A percentile compares a stretch with the other conserved stretches of the same genome.
Conservation (phyloP, 30 jellyfish, hydroid and myxozoan genomes). For the Pelagia noctiluca region DNA sequence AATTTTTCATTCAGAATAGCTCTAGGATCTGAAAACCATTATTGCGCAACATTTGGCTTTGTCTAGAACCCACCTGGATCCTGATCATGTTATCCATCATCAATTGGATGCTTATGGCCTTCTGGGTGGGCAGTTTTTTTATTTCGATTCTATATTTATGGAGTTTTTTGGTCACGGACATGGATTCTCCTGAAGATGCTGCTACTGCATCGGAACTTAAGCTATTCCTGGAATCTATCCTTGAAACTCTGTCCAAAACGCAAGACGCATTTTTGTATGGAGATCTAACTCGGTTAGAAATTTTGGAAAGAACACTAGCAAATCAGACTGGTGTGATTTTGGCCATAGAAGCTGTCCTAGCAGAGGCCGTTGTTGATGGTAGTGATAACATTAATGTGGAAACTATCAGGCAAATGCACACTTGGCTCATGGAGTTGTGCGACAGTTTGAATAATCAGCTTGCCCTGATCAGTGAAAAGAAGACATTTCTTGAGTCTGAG, state of each 20-base stretch:
- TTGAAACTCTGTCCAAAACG: conserved; percentile 30
- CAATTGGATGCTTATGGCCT: no score
- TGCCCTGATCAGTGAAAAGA: neutral
- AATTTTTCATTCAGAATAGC: no score
- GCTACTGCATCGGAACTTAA: conserved; percentile 36
- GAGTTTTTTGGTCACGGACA: neutral
- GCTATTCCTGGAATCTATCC: conserved; percentile 45
- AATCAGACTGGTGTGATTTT: conserved; percentile 40
- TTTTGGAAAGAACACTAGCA: conserved; percentile 37
- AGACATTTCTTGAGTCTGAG: neutral
- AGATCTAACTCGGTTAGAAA: conserved; percentile 41
- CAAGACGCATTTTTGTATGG: conserved; percentile 23
- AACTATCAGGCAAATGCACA: conserved; percentile 40
- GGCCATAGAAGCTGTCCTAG: conserved; percentile 47
- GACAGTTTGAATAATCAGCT: conserved; percentile 21
- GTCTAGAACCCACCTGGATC: no score
- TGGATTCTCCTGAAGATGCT: conserved; percentile 22
- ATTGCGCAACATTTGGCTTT: no score
- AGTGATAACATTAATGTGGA: neutral
- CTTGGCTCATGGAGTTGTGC: conserved; percentile 43
- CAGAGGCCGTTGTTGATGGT: conserved; percentile 44
- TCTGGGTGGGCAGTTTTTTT: no score
- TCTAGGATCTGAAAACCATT: no score
- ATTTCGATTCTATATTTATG: neutral
- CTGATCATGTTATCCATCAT: no score